Evolutionary conservation across 2,888 invertebrate genomes (phyloP).

Genomic region (Abrostola triplasia): DNA sequence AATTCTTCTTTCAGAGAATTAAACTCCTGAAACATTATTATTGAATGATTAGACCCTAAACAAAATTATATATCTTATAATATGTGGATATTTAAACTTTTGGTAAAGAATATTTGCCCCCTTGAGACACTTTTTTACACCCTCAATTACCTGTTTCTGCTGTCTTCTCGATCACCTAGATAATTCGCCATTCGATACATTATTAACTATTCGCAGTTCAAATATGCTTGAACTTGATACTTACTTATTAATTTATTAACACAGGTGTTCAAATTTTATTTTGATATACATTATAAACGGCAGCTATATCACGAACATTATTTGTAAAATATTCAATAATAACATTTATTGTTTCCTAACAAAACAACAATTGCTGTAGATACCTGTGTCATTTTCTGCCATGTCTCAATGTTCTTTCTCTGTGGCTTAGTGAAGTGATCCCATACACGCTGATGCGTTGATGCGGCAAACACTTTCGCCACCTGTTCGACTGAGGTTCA

Average conservation of each 20-base stretch:
- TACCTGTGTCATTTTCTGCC: conserved; percentile 99
- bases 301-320: conserved; percentile 27
- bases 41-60: conserved; percentile 16
- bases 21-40: conserved; percentile 76
- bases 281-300: conserved; percentile 13
- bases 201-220: conserved; percentile 14
- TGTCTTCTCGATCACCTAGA: conserved; percentile 56
- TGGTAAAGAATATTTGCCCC: neutral
- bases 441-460: conserved; percentile 99
- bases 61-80: neutral
- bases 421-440: conserved; percentile 99
- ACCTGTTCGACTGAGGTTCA: conserved; percentile 98
- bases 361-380: conserved; percentile 50
- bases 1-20: conserved; percentile 81
- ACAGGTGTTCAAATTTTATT: conserved; percentile 9
- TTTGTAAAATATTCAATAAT: conserved; percentile 2
- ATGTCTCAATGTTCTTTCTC: conserved; percentile 99
- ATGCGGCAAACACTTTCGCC: conserved; percentile 98
- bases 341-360: conserved; percentile 21
- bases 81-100: conserved; percentile 1
- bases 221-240: conserved; percentile 25
- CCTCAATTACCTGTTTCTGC: conserved; percentile 56
- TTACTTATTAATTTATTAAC: conserved; percentile 27
- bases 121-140: neutral
- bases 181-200: conserved; percentile 36